phyloP scores from a whole-genome alignment of 2,888 invertebrate species.

The Apodemia zela region DNA sequence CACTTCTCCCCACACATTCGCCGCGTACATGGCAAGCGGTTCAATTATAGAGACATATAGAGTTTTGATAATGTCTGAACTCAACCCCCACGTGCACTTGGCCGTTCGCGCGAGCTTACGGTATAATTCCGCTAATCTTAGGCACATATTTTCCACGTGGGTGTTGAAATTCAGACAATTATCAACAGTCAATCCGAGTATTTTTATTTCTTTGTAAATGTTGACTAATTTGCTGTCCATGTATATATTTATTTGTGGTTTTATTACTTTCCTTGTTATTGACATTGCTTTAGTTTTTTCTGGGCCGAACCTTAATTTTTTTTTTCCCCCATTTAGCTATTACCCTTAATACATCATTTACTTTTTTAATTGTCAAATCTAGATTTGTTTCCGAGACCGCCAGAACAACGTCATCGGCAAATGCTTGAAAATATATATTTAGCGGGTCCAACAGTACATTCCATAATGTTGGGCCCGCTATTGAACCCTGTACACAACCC shows the following conservation, averaged over 20 bases:
- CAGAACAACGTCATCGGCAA: background rate
- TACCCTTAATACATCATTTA: background rate
- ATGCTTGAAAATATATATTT: background rate
- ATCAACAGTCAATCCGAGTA: conserved; percentile 21
- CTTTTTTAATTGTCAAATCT: background rate
- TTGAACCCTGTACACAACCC: conserved; percentile 11
- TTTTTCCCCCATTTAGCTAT: background rate
- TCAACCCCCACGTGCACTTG: conserved; percentile 24
- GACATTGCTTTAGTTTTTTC: too few relatives aligned
- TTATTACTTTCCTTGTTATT: background rate
- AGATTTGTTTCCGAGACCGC: background rate
- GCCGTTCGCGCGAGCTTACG: conserved; percentile 21
- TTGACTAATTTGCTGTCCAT: background rate
- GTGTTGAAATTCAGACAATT: conserved; percentile 19
- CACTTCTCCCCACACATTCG: conserved; percentile 25
- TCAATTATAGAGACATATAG: conserved; percentile 26
- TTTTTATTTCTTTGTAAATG: conserved; percentile 12
- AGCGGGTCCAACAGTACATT: background rate
- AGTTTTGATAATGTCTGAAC: conserved; percentile 22
- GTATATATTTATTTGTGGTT: background rate
- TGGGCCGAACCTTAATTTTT: background rate
- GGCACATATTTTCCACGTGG: conserved; percentile 16
- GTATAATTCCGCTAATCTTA: conserved; percentile 23
- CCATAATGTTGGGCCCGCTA: background rate
- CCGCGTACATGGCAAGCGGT: conserved; percentile 28